Conservation (phyloP, 2,888 invertebrate species). For the Drosophila anceps region DNA sequence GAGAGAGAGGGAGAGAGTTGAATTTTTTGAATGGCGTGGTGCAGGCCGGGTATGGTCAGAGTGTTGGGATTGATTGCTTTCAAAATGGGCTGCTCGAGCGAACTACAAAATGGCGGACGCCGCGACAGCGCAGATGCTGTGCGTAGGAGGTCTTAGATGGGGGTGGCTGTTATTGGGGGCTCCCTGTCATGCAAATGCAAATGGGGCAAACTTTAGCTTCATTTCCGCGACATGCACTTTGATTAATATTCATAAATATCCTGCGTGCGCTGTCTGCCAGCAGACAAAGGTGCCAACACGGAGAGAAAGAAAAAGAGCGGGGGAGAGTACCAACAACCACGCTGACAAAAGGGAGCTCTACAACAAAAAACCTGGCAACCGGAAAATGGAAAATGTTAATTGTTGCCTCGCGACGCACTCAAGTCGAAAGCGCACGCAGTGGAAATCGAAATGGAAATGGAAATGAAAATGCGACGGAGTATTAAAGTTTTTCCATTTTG, state of each 20-base stretch:
- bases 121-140: slow-evolving; percentile 32
- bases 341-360: slow-evolving; percentile 22
- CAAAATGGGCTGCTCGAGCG: slow-evolving; percentile 62
- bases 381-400: slow-evolving; percentile 83
- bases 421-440: slow-evolving; percentile 71
- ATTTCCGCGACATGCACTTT: slow-evolving; percentile 65
- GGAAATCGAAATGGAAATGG: slow-evolving; percentile 63
- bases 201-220: slow-evolving; percentile 47
- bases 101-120: slow-evolving; percentile 58
- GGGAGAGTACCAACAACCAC: slow-evolving; percentile 10
- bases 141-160: slow-evolving; percentile 9
- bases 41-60: slow-evolving; percentile 24
- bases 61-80: slow-evolving; percentile 72
- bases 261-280: slow-evolving; percentile 45
- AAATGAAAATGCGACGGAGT: slow-evolving; percentile 48
- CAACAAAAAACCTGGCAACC: slow-evolving; percentile 64
- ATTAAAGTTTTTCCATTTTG: slow-evolving; percentile 56
- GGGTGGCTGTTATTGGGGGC: slow-evolving; percentile 13
- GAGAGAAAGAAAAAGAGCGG: neutral
- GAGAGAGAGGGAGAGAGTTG: slow-evolving; percentile 4
- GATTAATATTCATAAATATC: slow-evolving; percentile 80
- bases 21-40: slow-evolving; percentile 60
- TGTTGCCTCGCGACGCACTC: slow-evolving; percentile 73
- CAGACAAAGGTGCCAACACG: slow-evolving; percentile 36
- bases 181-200: slow-evolving; percentile 41